Percentiles rank a stretch among this genome's conserved stretches.
These are phyloP conservation scores for Ectropis crepuscularia DNA, from an alignment of 2,888 invertebrate genomes.

Conservation along the genomic window DNA sequence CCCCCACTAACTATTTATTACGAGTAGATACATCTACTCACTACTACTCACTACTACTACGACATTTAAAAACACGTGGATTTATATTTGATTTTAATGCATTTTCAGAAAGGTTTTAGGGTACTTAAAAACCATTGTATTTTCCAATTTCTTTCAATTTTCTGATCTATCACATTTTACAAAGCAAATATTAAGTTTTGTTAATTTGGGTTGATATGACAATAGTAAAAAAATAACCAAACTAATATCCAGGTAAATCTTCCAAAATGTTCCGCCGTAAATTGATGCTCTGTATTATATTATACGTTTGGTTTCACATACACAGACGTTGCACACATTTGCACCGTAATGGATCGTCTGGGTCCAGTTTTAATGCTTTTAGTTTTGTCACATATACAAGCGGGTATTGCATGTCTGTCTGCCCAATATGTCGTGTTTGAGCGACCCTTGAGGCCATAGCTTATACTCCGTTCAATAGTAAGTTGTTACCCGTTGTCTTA, in stretches of 20 bases:
- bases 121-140: too few species aligned
- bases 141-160: too few species aligned
- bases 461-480: conserved; percentile 20
- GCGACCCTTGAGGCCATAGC: conserved; percentile 47
- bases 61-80: too few species aligned
- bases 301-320: conserved; percentile 6
- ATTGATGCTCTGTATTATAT: neutral
- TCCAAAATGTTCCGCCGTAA: neutral
- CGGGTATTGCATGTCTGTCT: conserved; percentile 44
- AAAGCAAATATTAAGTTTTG: too few species aligned
- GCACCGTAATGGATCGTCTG: conserved; percentile 20
- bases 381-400: conserved; percentile 39
- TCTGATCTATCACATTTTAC: too few species aligned
- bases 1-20: too few species aligned
- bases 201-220: too few species aligned
- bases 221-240: too few species aligned
- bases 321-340: conserved; percentile 8
- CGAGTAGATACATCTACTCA: too few species aligned
- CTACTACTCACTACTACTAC: too few species aligned
- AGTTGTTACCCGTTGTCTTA: conserved; percentile 6
- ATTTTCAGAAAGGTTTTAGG: too few species aligned
- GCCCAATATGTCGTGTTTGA: conserved; percentile 38
- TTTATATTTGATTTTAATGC: too few species aligned
- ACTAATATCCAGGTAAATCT: neutral
- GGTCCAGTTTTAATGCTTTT: conserved; percentile 34